phyloP scores from a whole-genome alignment of 2,888 invertebrate species.

The Chironomus riparius region DNA sequence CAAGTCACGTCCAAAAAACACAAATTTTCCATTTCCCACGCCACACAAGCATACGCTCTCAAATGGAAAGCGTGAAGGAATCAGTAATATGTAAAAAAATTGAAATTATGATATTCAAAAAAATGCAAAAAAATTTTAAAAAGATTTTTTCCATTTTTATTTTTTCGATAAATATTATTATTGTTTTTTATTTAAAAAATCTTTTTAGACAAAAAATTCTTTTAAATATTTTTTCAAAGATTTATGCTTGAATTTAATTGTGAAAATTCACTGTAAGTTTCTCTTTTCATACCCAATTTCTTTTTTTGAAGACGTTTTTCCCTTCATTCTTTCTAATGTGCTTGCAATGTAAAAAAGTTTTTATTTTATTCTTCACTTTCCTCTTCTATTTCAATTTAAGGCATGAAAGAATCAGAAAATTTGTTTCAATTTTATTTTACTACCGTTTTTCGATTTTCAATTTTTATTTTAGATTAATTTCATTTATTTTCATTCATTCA shows the following conservation, averaged over 20 bases:
- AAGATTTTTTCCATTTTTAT: background rate
- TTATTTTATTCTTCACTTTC: background rate
- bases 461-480: background rate
- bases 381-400: background rate
- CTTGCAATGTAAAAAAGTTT: background rate
- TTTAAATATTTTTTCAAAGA: background rate
- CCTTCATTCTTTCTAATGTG: background rate
- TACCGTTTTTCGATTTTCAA: background rate
- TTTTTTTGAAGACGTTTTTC: background rate
- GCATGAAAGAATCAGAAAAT: background rate
- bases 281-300: too few relatives aligned
- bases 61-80: too few relatives aligned
- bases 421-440: background rate
- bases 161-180: background rate
- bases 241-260: background rate
- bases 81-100: too few relatives aligned
- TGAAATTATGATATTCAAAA: too few relatives aligned
- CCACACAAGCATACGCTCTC: too few relatives aligned
- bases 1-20: too few relatives aligned
- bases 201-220: background rate
- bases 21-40: too few relatives aligned
- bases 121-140: background rate
- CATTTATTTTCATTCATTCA: constrained; percentile 9
- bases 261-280: background rate
- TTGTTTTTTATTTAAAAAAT: too few relatives aligned